Evolutionary conservation across 2,113 vertebrate genomes (phyloP), one percentile per base, ranked within the genome.

Genomic region (Siniperca knerii): DNA sequence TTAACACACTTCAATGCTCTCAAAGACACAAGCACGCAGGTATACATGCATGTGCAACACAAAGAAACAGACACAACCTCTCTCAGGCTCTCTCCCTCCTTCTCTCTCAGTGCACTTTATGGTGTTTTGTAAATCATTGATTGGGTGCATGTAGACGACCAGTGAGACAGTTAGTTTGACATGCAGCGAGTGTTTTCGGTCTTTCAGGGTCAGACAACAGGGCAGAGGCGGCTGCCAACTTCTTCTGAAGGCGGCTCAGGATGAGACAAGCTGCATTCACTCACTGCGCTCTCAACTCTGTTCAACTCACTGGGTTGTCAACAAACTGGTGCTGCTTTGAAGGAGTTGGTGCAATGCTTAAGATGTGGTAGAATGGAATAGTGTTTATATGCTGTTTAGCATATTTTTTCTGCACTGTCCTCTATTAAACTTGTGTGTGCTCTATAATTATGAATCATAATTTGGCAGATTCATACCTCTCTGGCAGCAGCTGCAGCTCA

Each of bases 71-170:
- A 58, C 44, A 64, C 40, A 62, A 23, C n/a, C 60, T 77, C 64
- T 15, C 46, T 66, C 62, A n/a, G 20, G 21, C 21, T 55, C 50
- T 64, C 23, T 25, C 15, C 29, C 15, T 60, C 16, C 48, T 69
- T 64, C 72, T 73, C 65, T 64, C 61, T 48, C 46, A 13, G 67
- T 78, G 81, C 42, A 75, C 71, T 66, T 82, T 72, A 82, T 73
- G 75, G 44, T 65, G 67, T 83, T 90, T 62, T 84, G 35, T 93
- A 87, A 94, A 94, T 94, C 89, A 90, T 91, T 93, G 76, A 94
- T 87, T n/a, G 65, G 35, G 12, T 55, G 68, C 89, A 89, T 65
- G 85, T 48, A 77, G 77, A 66, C 66, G 68, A 90, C 20, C 74
- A 85, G 67, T 0, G 23, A 77, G 82, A 90, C 84, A 57, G 65